Evolutionary conservation across 2,888 invertebrate genomes (phyloP).

Genomic region (Pseudoips prasinana): DNA sequence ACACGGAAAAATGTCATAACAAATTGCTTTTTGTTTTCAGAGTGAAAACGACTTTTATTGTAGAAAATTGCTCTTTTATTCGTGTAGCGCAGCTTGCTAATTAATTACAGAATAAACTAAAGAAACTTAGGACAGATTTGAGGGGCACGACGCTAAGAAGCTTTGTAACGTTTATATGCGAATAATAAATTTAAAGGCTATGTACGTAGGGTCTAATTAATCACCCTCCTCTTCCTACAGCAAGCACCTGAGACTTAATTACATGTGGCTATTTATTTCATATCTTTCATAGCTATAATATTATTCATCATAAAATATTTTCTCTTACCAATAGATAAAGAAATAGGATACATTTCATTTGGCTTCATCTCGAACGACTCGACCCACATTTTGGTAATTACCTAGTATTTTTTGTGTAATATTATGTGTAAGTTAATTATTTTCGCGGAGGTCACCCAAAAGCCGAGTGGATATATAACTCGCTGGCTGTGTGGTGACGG

Average conservation of each 20-base stretch:
- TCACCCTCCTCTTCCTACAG: conserved; percentile 52
- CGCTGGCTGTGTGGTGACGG: too few species aligned
- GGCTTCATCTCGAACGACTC: too few species aligned
- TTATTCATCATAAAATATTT: conserved; percentile 34
- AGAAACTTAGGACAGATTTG: conserved; percentile 45
- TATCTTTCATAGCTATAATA: conserved; percentile 15
- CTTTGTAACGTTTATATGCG: conserved; percentile 51
- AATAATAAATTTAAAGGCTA: conserved; percentile 60
- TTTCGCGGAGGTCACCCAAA: too few species aligned
- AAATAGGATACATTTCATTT: too few species aligned
- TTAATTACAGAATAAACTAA: conserved; percentile 54
- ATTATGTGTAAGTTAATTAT: too few species aligned
- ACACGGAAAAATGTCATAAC: not conserved
- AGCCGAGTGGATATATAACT: too few species aligned
- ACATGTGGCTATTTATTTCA: conserved; percentile 32
- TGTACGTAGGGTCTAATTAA: conserved; percentile 59
- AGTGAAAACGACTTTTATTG: conserved; percentile 2
- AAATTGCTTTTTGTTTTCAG: conserved; percentile 10
- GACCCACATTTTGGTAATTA: too few species aligned
- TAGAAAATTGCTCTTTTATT: conserved; percentile 9
- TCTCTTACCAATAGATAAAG: too few species aligned
- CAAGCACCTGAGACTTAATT: conserved; percentile 56
- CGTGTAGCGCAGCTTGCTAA: conserved; percentile 35
- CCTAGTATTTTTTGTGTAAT: too few species aligned
- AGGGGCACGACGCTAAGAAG: conserved; percentile 53